Base-by-base conservation (phyloP, 2,888 invertebrate genomes). In the Anorthoa munda region DNA sequence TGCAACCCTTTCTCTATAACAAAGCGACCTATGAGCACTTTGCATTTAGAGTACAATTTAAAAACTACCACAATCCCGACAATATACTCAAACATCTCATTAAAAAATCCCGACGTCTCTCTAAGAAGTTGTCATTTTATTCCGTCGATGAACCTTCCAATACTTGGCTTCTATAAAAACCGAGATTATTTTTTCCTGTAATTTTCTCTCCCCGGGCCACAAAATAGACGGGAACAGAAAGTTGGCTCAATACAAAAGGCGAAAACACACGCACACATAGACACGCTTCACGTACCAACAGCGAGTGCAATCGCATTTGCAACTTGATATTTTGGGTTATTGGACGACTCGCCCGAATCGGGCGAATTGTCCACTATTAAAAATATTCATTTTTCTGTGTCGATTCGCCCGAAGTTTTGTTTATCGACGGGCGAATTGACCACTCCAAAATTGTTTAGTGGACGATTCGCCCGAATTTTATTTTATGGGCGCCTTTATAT, bases 181-280 rank as follows among this genome's bases (percentile, higher is more conserved):
- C 75, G 75, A 84, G 87, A 89, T 89, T 87, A 91, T 91, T 88
- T 87, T 87, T 86, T 89, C 87, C 87, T 90, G 89, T 90, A 88
- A 90, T 90, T 89, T 88, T 88, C 85, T 79, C 82, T 81, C 78
- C 46, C 81, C 79, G 64, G 60, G 46, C 56, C 45, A 75, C 21
- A 75, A 78, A 69, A 26, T 45, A 51, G 51, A 51, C n/a, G 26
- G 4, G 0, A 1, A 4, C 46, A 63, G 66, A 77, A 51, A 18
- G 2, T 2, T 11, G 0, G 0, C 12, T 21, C 4, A 5, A 7
- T n/a, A 60, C 1, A 55, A 9, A 1, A 0, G 2, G 0, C 4
- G 2, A 31, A 51, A 53, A 46, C 1, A 12, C 15, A 18, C 11
- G 23, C 17, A 21, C 9, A 13, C 17, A 23, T 13, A n/a, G 11